Evolutionary conservation across 2,888 invertebrate genomes (phyloP).

Genomic region (Ptychoptera albimana): DNA sequence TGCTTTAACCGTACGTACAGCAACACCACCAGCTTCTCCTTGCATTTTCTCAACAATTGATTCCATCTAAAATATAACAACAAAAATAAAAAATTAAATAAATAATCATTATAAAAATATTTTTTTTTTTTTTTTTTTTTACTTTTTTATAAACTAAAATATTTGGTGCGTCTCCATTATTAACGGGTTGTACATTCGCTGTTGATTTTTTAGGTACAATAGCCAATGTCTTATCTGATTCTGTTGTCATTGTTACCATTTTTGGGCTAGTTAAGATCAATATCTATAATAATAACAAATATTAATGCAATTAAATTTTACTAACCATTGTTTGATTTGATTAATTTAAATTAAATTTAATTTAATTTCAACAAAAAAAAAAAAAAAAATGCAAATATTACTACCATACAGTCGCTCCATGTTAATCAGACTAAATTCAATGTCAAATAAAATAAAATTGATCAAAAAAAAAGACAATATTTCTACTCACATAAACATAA

Average conservation of each 20-base stretch:
- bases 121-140: conserved; percentile 10
- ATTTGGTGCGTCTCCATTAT: conserved; percentile 66
- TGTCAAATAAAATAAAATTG: no score
- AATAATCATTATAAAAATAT: neutral
- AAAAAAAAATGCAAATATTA: no score
- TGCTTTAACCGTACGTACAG: conserved; percentile 93
- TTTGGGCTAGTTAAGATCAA: conserved; percentile 7
- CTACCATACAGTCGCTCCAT: no score
- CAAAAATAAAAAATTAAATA: neutral
- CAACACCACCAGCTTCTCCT: conserved; percentile 82
- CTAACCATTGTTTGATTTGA: no score
- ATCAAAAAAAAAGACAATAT: no score
- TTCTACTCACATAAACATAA: no score
- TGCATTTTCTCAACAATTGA: conserved; percentile 90
- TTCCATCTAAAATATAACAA: conserved; percentile 67
- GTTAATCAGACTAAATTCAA: no score
- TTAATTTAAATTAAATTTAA: no score
- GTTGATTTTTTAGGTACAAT: conserved; percentile 12
- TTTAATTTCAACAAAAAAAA: no score
- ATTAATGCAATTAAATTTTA: no score
- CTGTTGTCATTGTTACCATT: conserved; percentile 33
- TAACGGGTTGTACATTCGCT: conserved; percentile 13
- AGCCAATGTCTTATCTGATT: conserved; percentile 21
- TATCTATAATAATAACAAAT: no score
- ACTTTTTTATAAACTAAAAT: conserved; percentile 82